Conservation (phyloP, 2,888 invertebrate genomes). For the Uloborus plumipes region DNA sequence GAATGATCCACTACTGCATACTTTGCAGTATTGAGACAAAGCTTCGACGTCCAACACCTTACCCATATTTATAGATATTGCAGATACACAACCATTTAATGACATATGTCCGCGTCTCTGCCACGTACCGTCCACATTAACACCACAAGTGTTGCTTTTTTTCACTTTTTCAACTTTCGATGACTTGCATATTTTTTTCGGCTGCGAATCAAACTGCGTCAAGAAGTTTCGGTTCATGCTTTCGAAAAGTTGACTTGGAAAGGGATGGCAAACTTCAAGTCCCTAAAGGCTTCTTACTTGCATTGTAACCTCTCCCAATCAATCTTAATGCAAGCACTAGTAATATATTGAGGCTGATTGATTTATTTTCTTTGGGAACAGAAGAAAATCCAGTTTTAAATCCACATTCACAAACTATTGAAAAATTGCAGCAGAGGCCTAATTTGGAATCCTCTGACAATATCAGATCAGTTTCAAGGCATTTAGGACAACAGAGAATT, state of each 20-base stretch:
- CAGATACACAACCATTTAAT: conserved; percentile 4
- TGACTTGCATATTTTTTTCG: conserved; percentile 13
- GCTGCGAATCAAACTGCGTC: neutral
- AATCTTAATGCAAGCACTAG: conserved; percentile 14
- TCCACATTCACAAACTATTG: conserved; percentile 1
- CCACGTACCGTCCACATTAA: neutral
- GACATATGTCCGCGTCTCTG: conserved; percentile 2
- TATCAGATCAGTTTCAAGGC: too few relatives aligned
- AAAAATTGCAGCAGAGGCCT: too few relatives aligned
- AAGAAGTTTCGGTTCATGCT: conserved; percentile 2
- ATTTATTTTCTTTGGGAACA: neutral
- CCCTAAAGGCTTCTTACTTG: conserved; percentile 5
- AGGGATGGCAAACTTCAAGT: conserved; percentile 22
- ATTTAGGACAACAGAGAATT: too few relatives aligned
- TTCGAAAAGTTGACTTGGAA: conserved; percentile 14
- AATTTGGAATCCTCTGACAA: too few relatives aligned
- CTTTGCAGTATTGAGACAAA: neutral
- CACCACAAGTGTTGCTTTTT: too few relatives aligned
- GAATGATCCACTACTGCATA: conserved; percentile 13
- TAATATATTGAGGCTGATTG: neutral
- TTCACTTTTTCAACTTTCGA: conserved; percentile 2
- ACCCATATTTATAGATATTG: conserved; percentile 12
- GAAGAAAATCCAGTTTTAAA: neutral
- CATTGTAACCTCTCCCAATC: conserved; percentile 17
- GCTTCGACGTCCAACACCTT: conserved; percentile 12